Evolutionary conservation across 1,140 invertebrate genomes (phyloP).

Genomic region (Ridgeia piscesae): DNA sequence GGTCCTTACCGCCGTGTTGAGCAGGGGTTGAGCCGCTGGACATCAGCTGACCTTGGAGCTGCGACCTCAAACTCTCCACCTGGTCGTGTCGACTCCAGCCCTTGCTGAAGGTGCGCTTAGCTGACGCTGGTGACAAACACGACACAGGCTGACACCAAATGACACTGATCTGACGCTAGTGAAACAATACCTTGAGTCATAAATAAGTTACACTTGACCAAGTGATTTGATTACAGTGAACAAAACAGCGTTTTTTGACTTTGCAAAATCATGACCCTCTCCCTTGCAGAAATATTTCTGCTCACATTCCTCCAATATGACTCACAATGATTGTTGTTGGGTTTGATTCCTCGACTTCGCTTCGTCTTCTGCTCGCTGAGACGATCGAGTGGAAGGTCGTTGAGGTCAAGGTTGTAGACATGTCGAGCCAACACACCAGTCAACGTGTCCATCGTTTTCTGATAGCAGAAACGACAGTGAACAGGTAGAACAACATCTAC

Average conservation of each 20-base stretch:
- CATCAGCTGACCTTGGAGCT: neutral
- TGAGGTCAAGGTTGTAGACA: conserved; percentile 89
- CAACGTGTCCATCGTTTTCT: conserved; percentile 96
- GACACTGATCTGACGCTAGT: neutral
- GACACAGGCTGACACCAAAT: neutral
- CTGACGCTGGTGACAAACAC: neutral
- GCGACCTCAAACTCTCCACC: conserved; percentile 8
- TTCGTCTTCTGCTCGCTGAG: conserved; percentile 82
- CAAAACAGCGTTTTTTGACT: too few relatives aligned
- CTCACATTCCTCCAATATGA: neutral
- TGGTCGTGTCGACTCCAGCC: conserved; percentile 47
- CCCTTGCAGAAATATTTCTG: neutral
- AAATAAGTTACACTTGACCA: neutral
- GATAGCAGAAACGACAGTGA: neutral
- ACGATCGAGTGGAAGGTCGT: conserved; percentile 83
- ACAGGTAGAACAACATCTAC: neutral
- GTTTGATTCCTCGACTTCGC: conserved; percentile 37
- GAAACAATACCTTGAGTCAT: too few relatives aligned
- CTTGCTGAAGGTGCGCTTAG: conserved; percentile 44
- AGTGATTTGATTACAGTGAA: too few relatives aligned
- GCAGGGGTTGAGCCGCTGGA: neutral
- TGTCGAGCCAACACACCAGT: conserved; percentile 88
- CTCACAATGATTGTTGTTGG: conserved; percentile 3
- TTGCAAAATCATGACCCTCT: neutral
- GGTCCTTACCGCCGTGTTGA: neutral